A percentile compares a stretch with the other conserved stretches of the same genome.
These are phyloP conservation scores for Ursus arctos DNA, from an alignment of 2,113 vertebrate species.

Conservation along the genomic window DNA sequence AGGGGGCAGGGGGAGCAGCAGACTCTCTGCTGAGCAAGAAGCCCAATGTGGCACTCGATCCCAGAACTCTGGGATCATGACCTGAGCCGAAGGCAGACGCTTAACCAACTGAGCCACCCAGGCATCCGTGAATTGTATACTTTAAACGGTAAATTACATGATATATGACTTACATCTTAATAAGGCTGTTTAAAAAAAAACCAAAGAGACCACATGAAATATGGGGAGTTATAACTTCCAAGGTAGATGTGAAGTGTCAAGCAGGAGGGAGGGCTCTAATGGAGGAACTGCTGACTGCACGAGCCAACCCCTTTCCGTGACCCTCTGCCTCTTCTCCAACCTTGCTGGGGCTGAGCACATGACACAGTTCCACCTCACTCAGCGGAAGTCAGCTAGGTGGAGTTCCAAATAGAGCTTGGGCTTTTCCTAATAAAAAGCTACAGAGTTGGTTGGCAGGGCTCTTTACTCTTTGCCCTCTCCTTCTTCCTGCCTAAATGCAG, in stretches of 20 bases:
- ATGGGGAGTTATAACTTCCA: neutral
- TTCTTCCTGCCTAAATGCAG: constrained; percentile 15
- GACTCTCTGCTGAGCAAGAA: no score
- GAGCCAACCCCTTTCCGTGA: neutral
- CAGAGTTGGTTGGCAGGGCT: neutral
- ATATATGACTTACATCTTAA: neutral
- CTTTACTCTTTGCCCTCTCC: neutral
- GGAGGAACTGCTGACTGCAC: neutral
- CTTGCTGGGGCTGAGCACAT: neutral
- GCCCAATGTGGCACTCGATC: no score
- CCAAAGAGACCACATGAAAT: neutral
- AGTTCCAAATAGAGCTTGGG: neutral
- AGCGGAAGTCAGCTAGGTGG: neutral
- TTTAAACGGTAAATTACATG: neutral
- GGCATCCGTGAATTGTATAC: neutral
- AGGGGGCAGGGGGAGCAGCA: no score
- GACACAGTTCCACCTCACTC: neutral
- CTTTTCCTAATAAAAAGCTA: constrained; percentile 29
- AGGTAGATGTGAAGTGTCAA: neutral
- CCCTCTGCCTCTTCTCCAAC: neutral
- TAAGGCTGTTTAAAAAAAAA: neutral
- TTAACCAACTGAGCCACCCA: no score
- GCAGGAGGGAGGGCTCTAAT: neutral
- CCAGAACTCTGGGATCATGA: no score
- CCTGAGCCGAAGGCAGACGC: no score